These are phyloP conservation scores for Nyleta sp. DNA, from an alignment of 2,888 invertebrate species.

Conservation along the genomic window DNA sequence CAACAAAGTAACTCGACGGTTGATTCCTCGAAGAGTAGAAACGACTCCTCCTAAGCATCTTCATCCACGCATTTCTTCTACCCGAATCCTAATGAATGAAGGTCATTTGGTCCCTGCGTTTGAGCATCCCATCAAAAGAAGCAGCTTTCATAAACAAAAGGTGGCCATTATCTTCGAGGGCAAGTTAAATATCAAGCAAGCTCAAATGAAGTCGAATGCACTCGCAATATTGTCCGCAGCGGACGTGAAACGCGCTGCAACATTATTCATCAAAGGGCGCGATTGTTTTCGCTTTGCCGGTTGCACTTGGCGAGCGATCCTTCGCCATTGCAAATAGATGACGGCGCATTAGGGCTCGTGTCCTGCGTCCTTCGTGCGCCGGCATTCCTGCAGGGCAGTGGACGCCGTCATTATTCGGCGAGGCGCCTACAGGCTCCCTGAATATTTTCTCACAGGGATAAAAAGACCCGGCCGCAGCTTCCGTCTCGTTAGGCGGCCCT, in stretches of 20 bases:
- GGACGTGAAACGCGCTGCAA: slow-evolving; percentile 55
- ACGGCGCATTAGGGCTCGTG: slow-evolving; percentile 37
- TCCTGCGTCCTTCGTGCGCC: no score
- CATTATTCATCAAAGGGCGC: slow-evolving; percentile 60
- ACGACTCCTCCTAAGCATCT: no score
- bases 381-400: slow-evolving; percentile 48
- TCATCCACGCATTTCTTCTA: neutral
- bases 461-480: slow-evolving; percentile 62
- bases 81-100: neutral
- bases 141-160: slow-evolving; percentile 36
- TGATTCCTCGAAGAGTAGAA: no score
- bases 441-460: slow-evolving; percentile 66
- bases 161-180: slow-evolving; percentile 37
- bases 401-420: slow-evolving; percentile 55
- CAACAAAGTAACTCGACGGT: no score
- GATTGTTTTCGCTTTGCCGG: slow-evolving; percentile 44
- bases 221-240: slow-evolving; percentile 41
- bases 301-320: slow-evolving; percentile 40
- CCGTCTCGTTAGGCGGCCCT: slow-evolving; percentile 66
- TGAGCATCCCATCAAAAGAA: slow-evolving; percentile 23
- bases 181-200: slow-evolving; percentile 40
- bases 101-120: slow-evolving; percentile 3
- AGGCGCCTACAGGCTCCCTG: slow-evolving; percentile 61
- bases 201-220: slow-evolving; percentile 39
- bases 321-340: slow-evolving; percentile 54